Evolutionary conservation across 2,797 vertebrate genomes (phyloP).

Genomic region (Semotilus atromaculatus): DNA sequence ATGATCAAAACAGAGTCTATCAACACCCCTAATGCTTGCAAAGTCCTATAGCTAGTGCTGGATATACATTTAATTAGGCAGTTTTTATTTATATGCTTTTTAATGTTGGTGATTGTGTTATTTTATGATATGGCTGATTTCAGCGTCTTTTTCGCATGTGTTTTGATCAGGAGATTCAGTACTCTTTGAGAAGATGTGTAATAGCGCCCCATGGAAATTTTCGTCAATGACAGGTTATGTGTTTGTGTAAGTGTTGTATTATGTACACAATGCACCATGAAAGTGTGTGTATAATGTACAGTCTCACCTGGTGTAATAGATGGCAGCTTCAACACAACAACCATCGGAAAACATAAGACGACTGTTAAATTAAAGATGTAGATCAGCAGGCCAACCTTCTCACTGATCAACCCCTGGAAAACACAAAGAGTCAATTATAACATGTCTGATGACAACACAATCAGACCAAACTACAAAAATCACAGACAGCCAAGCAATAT

Average conservation of each 20-base stretch:
- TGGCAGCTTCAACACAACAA: constrained; percentile 79
- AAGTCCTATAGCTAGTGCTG: no score
- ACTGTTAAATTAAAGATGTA: constrained; percentile 78
- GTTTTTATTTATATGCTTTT: no score
- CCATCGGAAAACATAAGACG: constrained; percentile 83
- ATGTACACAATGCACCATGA: neutral
- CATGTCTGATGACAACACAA: neutral
- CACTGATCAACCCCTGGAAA: constrained; percentile 81
- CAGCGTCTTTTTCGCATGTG: no score
- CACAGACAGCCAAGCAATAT: neutral
- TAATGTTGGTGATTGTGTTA: no score
- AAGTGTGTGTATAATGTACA: neutral
- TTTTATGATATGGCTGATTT: no score
- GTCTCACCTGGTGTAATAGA: constrained; percentile 87
- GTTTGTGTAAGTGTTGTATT: neutral
- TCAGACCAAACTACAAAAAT: constrained; percentile 19
- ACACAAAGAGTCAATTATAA: constrained; percentile 29
- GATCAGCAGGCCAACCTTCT: constrained; percentile 79
- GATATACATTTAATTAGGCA: no score
- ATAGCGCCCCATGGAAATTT: no score
- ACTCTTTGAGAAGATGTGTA: no score
- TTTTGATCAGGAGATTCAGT: no score
- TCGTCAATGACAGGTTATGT: neutral
- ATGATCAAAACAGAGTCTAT: no score
- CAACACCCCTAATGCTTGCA: no score